These are phyloP conservation scores for Drosophila neoperkinsi DNA, from an alignment of 2,888 invertebrate species.

Conservation along the genomic window DNA sequence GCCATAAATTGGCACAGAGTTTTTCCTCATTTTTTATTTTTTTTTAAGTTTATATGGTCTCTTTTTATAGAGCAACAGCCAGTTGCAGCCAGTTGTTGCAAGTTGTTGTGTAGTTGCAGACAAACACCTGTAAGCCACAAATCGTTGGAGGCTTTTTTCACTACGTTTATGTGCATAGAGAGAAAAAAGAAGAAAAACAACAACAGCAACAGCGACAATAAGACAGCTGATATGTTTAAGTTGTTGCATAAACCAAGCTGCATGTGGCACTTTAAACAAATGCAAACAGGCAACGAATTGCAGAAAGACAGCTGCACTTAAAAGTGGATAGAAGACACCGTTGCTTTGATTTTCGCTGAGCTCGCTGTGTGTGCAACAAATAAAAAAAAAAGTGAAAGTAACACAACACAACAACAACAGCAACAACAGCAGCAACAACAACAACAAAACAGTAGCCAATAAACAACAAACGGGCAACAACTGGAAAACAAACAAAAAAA, in stretches of 20 bases:
- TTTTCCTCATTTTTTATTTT: slow-evolving; percentile 39
- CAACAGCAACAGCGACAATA: slow-evolving; percentile 44
- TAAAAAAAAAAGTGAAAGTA: slow-evolving; percentile 74
- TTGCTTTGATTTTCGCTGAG: slow-evolving; percentile 60
- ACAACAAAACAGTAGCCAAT: slow-evolving; percentile 71
- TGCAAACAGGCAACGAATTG: slow-evolving; percentile 29
- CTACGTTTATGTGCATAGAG: slow-evolving; percentile 29
- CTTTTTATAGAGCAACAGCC: slow-evolving; percentile 33
- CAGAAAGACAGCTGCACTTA: slow-evolving; percentile 31
- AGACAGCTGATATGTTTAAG: slow-evolving; percentile 73
- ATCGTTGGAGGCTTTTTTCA: slow-evolving; percentile 59
- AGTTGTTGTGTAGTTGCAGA: slow-evolving; percentile 41
- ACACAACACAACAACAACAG: slow-evolving; percentile 41
- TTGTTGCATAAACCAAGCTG: slow-evolving; percentile 73
- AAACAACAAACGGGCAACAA: slow-evolving; percentile 51
- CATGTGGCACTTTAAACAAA: slow-evolving; percentile 58
- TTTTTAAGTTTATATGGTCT: slow-evolving; percentile 25
- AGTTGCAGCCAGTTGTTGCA: slow-evolving; percentile 35
- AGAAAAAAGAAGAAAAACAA: slow-evolving; percentile 7
- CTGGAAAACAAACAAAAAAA: slow-evolving; percentile 41
- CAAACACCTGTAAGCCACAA: slow-evolving; percentile 81
- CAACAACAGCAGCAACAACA: slow-evolving; percentile 53
- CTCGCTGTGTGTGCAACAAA: slow-evolving; percentile 33
- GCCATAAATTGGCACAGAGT: slow-evolving; percentile 56
- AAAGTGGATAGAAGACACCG: slow-evolving; percentile 70